Evolutionary conservation across 2,113 vertebrate genomes (phyloP), one percentile per base, ranked within the genome.

Genomic region (Spizaetus ornatus): DNA sequence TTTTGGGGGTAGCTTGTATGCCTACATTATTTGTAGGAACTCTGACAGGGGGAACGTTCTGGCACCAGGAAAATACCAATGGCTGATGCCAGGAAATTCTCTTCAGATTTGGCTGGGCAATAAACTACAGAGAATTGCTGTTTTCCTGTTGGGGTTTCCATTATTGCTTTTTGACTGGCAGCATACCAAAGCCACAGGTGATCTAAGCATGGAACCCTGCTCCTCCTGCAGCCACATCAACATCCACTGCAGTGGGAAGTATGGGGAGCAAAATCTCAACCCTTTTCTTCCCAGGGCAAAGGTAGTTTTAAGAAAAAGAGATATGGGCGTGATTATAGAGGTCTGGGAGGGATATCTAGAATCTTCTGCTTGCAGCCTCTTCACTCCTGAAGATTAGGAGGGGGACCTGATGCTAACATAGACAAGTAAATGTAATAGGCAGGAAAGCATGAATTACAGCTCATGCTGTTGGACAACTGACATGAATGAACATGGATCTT

Each of bases 151-250:
- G 78, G 61, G 69, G 72, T 85, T 95, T 95, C 84, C 65, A 79
- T 93, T 91, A 96, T 91, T 85, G 77, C 73, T 76, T 91, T 94
- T 87, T 78, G 69, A 85, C 70, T 96, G 96, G 94, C 93, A 97
- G 61, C 10, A 26, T 65, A 87, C 73, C 94, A 96, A 96, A 94
- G 14, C 89, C 93, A 91, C 81, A 93, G 36, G 48, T 1, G 3
- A 71, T 55, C 47, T 71, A 87, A 71, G 61, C 61, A 43, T 25
- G 69, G 73, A 87, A 79, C 23, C 7, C 42, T 92, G 47, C 38
- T 89, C 73, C 18, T 96, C 11, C 26, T 67, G 77, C 61, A 89
- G 70, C 65, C 69, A 45, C 56, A 56, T 25, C 55, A 71, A 47
- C 52, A 82, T 79, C 69, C 23, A 55, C 18, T 82, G 38, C 77